Base-by-base conservation (phyloP, 2,888 invertebrate species). In the Gastrophysa polygoni region DNA sequence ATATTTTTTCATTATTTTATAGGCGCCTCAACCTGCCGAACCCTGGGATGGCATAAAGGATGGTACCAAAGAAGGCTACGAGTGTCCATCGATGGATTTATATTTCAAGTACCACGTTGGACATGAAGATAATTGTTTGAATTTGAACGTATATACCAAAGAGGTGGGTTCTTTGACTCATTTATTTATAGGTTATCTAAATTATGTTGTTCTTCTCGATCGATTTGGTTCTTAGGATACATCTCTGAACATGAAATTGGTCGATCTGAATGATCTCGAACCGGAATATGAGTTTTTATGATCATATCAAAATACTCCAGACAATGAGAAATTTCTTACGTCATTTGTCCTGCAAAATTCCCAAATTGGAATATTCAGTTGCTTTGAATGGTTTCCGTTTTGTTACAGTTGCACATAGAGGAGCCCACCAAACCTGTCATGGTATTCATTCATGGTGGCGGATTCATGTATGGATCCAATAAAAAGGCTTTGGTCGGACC, bases 61-160 rank as follows among this genome's bases (percentile, higher is more conserved):
- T 68, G 80, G 79, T 4, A 78, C 80, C 0, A 68, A 73, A 62
- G 79, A 80, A 70, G 77, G 77, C 16, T 70, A 70, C 34, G 74
- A 72, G 67, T 77, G 77, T 57, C 77, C 77, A 0, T 70, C 75
- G 1, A 32, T 61, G 14, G 74, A 77, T 56, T 64, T 76, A 68
- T 72, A 72, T 47, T 75, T 77, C 58, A 68, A 77, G 10, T 78
- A 80, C 63, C 74, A 76, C 50, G 76, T 82, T 7, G 86, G 86
- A 28, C 76, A 79, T 1, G 86, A 86, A 73, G 84, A 86, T 71
- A 74, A 75, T 55, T 86, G 86, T 64, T 71, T 85, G 2, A 83
- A 83, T 70, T 68, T 86, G n/a, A 85, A 85, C 74, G 82, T 86
- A 20, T 79, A 77, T 61, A 80, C 81, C 24, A 77, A 75, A 66